Base-by-base conservation (phyloP, 1,140 invertebrate species). In the Paramacrobiotus metropolitanus region DNA sequence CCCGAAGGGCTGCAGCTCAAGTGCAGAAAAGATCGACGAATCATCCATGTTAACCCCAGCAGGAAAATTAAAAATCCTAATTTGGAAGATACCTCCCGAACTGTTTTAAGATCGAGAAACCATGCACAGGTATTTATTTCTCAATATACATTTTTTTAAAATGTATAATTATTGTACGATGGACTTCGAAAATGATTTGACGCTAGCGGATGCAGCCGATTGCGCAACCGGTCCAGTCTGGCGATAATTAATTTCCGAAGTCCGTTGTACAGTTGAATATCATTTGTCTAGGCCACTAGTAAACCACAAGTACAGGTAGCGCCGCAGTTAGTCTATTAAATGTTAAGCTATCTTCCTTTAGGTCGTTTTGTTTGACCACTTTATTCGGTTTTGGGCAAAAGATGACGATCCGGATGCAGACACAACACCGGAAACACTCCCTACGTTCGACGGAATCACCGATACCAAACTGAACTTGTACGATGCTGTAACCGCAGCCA, bases 1-100 rank as follows among this genome's bases (percentile, higher is more conserved):
- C 77, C 77, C 28, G 75, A 73, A 62, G 82, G 82, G 0, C 66
- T 85, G 0, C 66, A 81, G 18, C 84, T 86, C 59, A 75, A 75
- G 64, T 75, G 75, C 62, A 75, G 74, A 67, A 66, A 72, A 65
- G 74, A 75, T 63, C 66, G 74, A 61, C 74, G 75, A 66, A 72
- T 75, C n/a, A 65, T 75, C 4, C 73, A 73, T 67, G 72, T 74
- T 48, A 73, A 75, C 63, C 74, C 74, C 29, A 72, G 71, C 15
- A 15, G 48, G 48, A 15, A 55, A 24, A 28, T 55, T 4, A 28
- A 15, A 24, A 4, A 55, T 24, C 15, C 48, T 15, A 55, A 55
- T 55, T 9, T 55, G 15, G 48, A 55, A 28, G 48, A 55, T 24
- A 55, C 48, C 4, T 20, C 48, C 9, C 48, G 48, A 24, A 55